phyloP scores from a whole-genome alignment of 2,888 invertebrate genomes.

The Hartigia nigra region DNA sequence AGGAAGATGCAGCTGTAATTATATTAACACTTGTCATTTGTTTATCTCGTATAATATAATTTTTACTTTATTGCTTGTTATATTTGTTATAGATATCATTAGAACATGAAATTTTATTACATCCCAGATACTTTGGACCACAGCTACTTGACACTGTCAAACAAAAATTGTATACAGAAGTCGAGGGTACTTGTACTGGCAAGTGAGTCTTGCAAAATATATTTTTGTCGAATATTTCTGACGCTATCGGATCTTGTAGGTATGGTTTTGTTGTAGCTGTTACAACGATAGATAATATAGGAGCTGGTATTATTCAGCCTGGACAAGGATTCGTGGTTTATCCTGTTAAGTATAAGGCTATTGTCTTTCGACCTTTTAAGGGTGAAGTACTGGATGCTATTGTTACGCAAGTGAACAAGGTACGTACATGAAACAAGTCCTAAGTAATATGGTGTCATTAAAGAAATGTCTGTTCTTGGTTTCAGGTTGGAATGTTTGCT shows the following conservation, averaged over 20 bases:
- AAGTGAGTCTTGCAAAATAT: conserved; percentile 75
- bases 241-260: conserved; percentile 64
- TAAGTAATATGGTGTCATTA: neutral
- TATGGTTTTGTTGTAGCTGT: conserved; percentile 99
- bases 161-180: conserved; percentile 97
- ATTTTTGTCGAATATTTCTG: neutral
- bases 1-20: neutral
- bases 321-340: conserved; percentile 99
- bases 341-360: conserved; percentile 98
- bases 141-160: conserved; percentile 97
- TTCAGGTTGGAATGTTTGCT: conserved; percentile 96
- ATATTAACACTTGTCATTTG: neutral
- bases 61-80: neutral
- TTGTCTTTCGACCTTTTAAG: conserved; percentile 99
- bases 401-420: conserved; percentile 96
- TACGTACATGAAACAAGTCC: conserved; percentile 42
- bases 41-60: neutral
- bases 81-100: conserved; percentile 82
- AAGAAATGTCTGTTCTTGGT: neutral
- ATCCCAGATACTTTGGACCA: conserved; percentile 98
- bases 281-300: conserved; percentile 99
- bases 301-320: conserved; percentile 96
- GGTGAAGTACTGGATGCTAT: conserved; percentile 99
- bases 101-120: conserved; percentile 97
- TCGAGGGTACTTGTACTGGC: conserved; percentile 99